A percentile compares a stretch with the other conserved stretches of the same genome.
phyloP scores from a whole-genome alignment of 2,113 vertebrate species.

The Beaufortia kweichowensis region DNA sequence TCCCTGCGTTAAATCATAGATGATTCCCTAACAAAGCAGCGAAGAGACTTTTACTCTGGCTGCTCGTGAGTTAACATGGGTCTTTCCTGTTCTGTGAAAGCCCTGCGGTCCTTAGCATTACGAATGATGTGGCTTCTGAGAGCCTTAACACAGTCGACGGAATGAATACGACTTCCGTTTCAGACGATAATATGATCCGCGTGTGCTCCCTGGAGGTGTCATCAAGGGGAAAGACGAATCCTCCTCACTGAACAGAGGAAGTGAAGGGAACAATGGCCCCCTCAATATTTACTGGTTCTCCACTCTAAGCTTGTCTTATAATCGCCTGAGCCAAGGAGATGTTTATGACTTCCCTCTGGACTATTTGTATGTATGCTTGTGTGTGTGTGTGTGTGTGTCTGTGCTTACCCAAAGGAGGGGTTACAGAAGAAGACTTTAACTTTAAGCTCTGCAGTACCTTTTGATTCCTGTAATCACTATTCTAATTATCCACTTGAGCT shows the following conservation, averaged over 20 bases:
- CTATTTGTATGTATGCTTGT: constrained; percentile 35
- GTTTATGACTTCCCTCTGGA: constrained; percentile 42
- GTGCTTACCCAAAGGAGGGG: constrained; percentile 29
- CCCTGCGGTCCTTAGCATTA: constrained; percentile 50
- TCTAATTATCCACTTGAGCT: constrained; percentile 91
- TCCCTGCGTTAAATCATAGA: constrained; percentile 32
- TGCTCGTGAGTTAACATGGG: constrained; percentile 37
- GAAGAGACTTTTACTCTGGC: constrained; percentile 1
- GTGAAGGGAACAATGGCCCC: constrained; percentile 75
- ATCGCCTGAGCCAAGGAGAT: constrained; percentile 42
- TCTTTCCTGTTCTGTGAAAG: constrained; percentile 65
- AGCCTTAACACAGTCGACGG: constrained; percentile 72
- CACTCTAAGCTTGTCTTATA: constrained; percentile 45
- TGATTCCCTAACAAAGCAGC: constrained; percentile 29
- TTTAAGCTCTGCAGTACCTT: constrained; percentile 85
- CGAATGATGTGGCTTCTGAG: constrained; percentile 78
- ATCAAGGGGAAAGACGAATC: constrained; percentile 75
- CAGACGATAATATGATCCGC: constrained; percentile 81
- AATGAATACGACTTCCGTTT: constrained; percentile 79
- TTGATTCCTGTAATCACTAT: constrained; percentile 88
- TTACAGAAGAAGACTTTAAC: constrained; percentile 76
- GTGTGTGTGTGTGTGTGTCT: constrained; percentile 23
- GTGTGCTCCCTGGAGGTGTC: constrained; percentile 75
- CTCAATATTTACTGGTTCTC: constrained; percentile 58
- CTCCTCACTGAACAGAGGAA: constrained; percentile 77